Base-by-base conservation (phyloP, 37 sponge, comb jelly and placozoan species). In the Lycopodina hypogea region DNA sequence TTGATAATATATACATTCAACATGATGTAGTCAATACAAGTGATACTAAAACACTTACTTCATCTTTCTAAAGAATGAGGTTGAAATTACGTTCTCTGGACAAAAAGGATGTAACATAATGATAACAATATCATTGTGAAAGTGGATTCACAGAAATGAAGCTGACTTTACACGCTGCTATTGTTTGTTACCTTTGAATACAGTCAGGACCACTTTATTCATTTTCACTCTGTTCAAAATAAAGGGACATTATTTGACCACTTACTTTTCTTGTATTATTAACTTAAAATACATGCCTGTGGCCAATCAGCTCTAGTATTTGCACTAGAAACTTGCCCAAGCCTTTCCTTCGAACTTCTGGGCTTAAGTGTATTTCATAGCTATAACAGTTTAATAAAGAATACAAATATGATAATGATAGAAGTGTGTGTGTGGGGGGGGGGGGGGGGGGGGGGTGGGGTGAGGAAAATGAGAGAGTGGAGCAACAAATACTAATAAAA, bases 291-390 rank as follows among this genome's bases (percentile, higher is more conserved):
- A 39, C 71, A 11, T 79, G 87, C 92, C 66, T 89, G 68, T 77
- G 72, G 24, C 80, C 94, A 28, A 93, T 83, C 9, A 93, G 77
- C 58, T 93, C 88, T 38, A 89, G 57, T 24, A 89, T 78, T 55
- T 93, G 90, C 78, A 93, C 82, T 42, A 93, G 42, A 64, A 89
- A 93, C 36, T 86, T 89, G 14, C 94, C 94, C 66, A 93, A 23
- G 2, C 94, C 91, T 41, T 86, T 89, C 45, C 83, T 51, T 60
- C 94, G 65, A 22, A 82, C 84, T 22, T 78, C 78, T 39, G 42
- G n/a, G 6, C 53, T 21, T 70, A 93, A 29, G 23, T 93, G 94
- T 0, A 93, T 86, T 70, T 93, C 94, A 69, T 93, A 93, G 52
- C 94, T 93, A 74, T 22, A 26, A n/a, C n/a, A n/a, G n/a, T n/a